Evolutionary conservation across 37 sponge, comb jelly and placozoan genomes (phyloP), one percentile per base, ranked within the genome.

Genomic region (Aplysina aerophoba): DNA sequence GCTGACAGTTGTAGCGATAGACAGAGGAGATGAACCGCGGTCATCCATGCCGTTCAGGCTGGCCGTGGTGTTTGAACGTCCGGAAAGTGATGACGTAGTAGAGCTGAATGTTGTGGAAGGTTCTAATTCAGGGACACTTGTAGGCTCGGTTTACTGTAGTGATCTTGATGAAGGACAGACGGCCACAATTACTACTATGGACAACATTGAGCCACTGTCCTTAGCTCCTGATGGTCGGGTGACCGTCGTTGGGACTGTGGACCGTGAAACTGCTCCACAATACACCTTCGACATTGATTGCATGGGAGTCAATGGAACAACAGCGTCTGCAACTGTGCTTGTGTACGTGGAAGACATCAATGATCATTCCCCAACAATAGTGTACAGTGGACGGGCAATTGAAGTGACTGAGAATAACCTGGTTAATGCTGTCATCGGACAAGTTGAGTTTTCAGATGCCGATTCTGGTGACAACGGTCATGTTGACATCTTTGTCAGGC

Each of bases 381-480:
- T 34, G 17, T 17, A 31, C 71, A 17, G 35, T 17, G 34, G 71
- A 1, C 6, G 34, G 28, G 2, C 2, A 1, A 31, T 69, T 17
- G 34, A 69, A 34, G 71, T 69, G 19, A 28, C 34, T 17, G 71
- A 69, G 34, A 69, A 69, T 35, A 69, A 69, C 34, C 28, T 30
- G 28, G 34, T 69, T 31, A 35, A 35, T 17, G 33, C 28, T 1
- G 6, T 1, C 6, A 69, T 69, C 4, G 71, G 71, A 0, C 71
- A 30, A 12, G 28, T 69, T 17, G 34, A 69, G 28, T 69, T 31
- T 30, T 69, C 71, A 31, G 71, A 69, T 69, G 33, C 71, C 6
- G 71, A 69, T 69, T 69, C 71, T 17, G 34, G 71, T 24, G 34
- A 30, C 33, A 69, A 69, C 30, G 71, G 71, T 34, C 28, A 27